Evolutionary conservation across 1,140 invertebrate species (phyloP).

Genomic region (Meloidogyne floridensis): DNA sequence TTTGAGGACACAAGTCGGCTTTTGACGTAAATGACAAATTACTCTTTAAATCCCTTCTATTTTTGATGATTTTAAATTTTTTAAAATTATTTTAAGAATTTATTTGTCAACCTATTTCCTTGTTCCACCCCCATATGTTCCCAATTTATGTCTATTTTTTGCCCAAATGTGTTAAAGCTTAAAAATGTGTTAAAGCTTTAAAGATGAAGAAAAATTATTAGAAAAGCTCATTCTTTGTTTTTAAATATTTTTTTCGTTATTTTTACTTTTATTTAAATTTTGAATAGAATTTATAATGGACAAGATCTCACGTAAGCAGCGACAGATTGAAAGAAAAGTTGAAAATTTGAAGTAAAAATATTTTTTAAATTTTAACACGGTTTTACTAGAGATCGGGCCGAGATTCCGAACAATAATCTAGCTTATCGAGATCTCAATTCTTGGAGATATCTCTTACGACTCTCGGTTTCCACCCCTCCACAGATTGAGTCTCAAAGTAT

Average conservation of each 20-base stretch:
- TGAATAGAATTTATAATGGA: neutral
- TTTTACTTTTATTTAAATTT: neutral
- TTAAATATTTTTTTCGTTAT: neutral
- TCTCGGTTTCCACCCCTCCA: too few species aligned
- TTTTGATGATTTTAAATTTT: neutral
- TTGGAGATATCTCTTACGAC: too few species aligned
- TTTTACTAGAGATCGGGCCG: too few species aligned
- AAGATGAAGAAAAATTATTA: neutral
- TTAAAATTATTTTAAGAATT: neutral
- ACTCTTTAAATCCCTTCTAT: neutral
- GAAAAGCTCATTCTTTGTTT: neutral
- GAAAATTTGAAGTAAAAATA: neutral
- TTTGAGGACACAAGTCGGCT: neutral
- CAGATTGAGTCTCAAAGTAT: too few species aligned
- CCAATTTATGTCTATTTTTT: neutral
- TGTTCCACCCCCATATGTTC: neutral
- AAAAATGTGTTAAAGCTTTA: neutral
- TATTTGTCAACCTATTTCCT: neutral
- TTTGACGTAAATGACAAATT: neutral
- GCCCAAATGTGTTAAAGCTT: neutral
- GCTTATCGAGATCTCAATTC: too few species aligned
- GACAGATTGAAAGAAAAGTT: conserved; percentile 1
- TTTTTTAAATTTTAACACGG: neutral
- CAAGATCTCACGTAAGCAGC: neutral
- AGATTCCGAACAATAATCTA: too few species aligned